Evolutionary conservation across 2,888 invertebrate species (phyloP).

Genomic region (Drosophila cognata): DNA sequence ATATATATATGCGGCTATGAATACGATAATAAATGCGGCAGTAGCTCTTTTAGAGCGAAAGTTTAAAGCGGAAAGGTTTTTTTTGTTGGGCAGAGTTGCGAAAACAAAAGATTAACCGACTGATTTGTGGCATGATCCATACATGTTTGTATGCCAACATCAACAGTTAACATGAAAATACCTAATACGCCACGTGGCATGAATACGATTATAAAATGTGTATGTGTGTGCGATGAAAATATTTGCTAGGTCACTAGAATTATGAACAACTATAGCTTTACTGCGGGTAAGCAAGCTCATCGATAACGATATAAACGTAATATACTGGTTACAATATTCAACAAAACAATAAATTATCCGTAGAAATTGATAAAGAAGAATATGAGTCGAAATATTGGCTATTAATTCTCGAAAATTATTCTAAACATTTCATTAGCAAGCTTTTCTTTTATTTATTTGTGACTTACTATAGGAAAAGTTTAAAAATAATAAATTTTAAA

Average conservation of each 20-base stretch:
- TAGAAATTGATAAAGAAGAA: background rate
- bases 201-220: background rate
- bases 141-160: background rate
- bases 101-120: constrained; percentile 32
- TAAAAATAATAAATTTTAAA: background rate
- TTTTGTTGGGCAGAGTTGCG: constrained; percentile 16
- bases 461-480: too few species aligned
- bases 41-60: constrained; percentile 17
- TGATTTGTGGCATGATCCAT: constrained; percentile 3
- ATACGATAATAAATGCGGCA: constrained; percentile 19
- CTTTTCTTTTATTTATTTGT: background rate
- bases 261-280: background rate
- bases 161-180: background rate
- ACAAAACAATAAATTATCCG: too few species aligned
- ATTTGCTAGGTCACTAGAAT: background rate
- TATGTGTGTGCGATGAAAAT: background rate
- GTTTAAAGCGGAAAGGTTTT: constrained; percentile 42
- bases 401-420: background rate
- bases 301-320: background rate
- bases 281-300: too few species aligned
- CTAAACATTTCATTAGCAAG: background rate
- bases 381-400: background rate
- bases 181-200: background rate
- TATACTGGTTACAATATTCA: too few species aligned
- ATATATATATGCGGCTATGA: constrained; percentile 19